Evolutionary conservation across 2,888 invertebrate species (phyloP), one percentile per base, ranked within the genome.

Genomic region (Macropis europaea): DNA sequence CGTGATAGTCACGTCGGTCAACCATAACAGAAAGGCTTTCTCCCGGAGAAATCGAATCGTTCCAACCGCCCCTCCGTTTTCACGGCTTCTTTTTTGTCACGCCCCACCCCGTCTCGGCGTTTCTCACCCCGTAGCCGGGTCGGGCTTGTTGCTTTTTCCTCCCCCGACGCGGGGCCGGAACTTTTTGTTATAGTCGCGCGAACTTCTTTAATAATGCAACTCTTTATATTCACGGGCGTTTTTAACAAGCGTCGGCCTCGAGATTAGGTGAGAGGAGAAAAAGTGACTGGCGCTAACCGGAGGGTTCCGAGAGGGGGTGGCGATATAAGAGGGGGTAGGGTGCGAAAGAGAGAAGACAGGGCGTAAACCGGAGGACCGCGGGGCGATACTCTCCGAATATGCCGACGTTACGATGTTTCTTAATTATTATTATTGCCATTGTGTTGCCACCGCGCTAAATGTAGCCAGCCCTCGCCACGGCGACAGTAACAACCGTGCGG

Each of bases 161-260:
- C 79, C 78, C 80, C 76, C 77, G 69, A 74, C 70, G 70, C 64
- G 53, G 47, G 50, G 68, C 74, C 76, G 73, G 81, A 88, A 88
- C 87, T 89, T 89, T 88, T 87, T 86, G 86, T 88, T 88, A 88
- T 85, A 88, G 86, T 87, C 87, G 85, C 85, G 86, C 86, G 82
- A 90, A 90, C 89, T 89, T 89, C 90, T 89, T 90, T 89, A 89
- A 89, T 90, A 90, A 90, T 90, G 89, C 89, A 90, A 90, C 90
- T 90, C 90, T 90, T 90, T 90, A 90, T 90, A 90, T 90, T 90
- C 90, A 90, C 89, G 87, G 87, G 87, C 84, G 81, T 87, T 90
- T 88, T 87, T 89, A 89, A 90, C 89, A 89, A 89, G 87, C 85
- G 82, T 84, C 79, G 81, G 82, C 78, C 81, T 73, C 83, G 84